Base-by-base conservation (phyloP, 2,888 invertebrate species). In the Tetrapedia diversipes region DNA sequence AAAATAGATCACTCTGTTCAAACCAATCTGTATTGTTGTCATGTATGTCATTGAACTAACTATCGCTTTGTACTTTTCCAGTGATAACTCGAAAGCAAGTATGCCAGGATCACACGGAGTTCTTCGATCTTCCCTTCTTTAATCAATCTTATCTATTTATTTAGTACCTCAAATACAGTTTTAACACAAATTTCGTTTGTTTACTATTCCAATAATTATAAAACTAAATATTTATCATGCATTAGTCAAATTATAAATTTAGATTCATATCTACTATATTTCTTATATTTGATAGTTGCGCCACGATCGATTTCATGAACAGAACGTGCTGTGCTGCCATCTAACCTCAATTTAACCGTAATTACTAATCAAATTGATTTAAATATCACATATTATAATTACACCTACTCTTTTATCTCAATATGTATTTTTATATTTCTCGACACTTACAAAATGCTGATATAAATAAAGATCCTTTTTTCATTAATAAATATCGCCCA, bases 41-140 rank as follows among this genome's bases (percentile, higher is more conserved):
- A 64, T n/a, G 53, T 68, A 74, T 51, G 80, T 72, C 78, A 79
- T 77, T 66, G 70, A 77, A 67, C 71, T 22, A 69, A 41, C 56
- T 74, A 70, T 57, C 71, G 61, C 71, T 66, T 49, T 59, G 68
- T 82, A 75, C 22, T 79, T 81, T 83, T 76, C 69, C 83, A 68
- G 54, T 8, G 60, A 68, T 49, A 22, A 61, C 54, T n/a, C n/a
- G 37, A 63, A 43, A 59, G 59, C 59, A 71, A 63, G 60, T 77
- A 49, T 29, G n/a, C 53, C 19, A 19, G 27, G 8, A 34, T 19
- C 45, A 27, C 39, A n/a, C 39, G 47, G 47, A 63, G 24, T 19
- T 11, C 19, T 45, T 53, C 29, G 4, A 14, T 41, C 53, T 37
- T 59, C 14, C 24, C 49, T 14, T 24, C 14, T 6, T 19, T 4